Base-by-base conservation (phyloP, 2,797 vertebrate species). In the Manis javanica region DNA sequence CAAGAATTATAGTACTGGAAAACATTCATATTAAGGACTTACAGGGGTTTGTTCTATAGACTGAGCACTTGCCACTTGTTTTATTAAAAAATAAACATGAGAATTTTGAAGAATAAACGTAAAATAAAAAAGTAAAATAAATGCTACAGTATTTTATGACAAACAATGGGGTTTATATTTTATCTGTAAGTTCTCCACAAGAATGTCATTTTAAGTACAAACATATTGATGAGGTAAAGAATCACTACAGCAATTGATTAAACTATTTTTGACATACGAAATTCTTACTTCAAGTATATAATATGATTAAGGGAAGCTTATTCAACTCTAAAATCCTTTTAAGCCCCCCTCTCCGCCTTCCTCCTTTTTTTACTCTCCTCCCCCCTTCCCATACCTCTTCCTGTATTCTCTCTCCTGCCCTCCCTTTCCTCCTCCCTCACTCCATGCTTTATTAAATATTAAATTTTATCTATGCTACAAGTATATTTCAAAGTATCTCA, bases 111-210 rank as follows among this genome's bases (percentile, higher is more conserved):
- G 34, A 68, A 68, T 86, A 49, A 53, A 84, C 93, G 8, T 37
- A 83, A 72, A 42, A 87, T 51, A 95, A 85, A 85, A 34, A 84
- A 95, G 11, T 37, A 83, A 72, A 42, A 87, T 51, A 95, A 85
- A 85, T 39, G 37, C n/a, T 78, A 71, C 16, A 51, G 31, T 78
- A 37, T 57, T 69, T 85, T 61, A 57, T 79, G 34, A 78, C 46
- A 72, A 71, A 95, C 29, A 77, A 31, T 34, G 55, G n/a, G 51
- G 21, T 23, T 72, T 93, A 34, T 18, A 49, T 29, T 75, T 23
- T 31, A 3, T 63, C 63, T 84, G n/a, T 13, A 88, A 34, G 42
- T 90, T 59, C 51, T 81, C 93, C n/a, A 37, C 46, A 81, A 85
- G n/a, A 81, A 79, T 63, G 37, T 34, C 51, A 86, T 49, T 79